Conservation (phyloP, 2,113 vertebrate species). For the Petaurus breviceps region DNA sequence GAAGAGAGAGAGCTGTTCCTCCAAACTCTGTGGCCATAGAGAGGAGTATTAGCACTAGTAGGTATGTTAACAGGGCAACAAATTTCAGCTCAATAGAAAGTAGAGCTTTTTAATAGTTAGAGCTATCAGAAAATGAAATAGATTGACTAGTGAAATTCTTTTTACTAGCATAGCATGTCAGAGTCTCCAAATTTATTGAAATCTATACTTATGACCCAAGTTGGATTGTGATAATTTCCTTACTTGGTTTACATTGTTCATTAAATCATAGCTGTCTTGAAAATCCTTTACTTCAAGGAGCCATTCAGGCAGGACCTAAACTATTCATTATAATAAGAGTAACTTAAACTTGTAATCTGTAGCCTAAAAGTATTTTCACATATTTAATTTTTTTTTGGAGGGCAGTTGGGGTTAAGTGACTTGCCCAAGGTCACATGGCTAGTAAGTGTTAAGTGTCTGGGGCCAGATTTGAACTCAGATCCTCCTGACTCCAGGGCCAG, state of each 20-base stretch:
- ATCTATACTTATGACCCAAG: not conserved
- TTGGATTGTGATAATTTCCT: not conserved
- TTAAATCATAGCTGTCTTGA: not conserved
- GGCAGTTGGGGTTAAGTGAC: too few species aligned
- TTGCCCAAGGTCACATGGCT: too few species aligned
- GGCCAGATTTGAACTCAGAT: too few species aligned
- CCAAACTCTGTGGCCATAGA: not conserved
- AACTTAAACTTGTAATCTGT: not conserved
- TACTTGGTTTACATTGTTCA: not conserved
- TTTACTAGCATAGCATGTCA: not conserved
- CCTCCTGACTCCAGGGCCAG: too few species aligned
- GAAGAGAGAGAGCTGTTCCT: not conserved
- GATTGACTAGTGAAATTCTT: not conserved
- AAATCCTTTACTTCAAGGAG: not conserved
- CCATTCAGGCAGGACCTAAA: not conserved
- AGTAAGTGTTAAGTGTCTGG: too few species aligned
- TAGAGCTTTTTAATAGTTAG: not conserved
- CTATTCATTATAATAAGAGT: not conserved
- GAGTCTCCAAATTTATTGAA: not conserved
- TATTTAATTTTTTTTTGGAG: not conserved
- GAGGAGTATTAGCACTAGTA: not conserved
- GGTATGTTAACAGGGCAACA: not conserved
- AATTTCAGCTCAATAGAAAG: not conserved
- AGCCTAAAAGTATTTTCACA: not conserved
- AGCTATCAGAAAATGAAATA: not conserved